A percentile compares a stretch with the other conserved stretches of the same genome.
Evolutionary conservation across 2,797 vertebrate genomes (phyloP).

Genomic region (Enoplosus armatus): DNA sequence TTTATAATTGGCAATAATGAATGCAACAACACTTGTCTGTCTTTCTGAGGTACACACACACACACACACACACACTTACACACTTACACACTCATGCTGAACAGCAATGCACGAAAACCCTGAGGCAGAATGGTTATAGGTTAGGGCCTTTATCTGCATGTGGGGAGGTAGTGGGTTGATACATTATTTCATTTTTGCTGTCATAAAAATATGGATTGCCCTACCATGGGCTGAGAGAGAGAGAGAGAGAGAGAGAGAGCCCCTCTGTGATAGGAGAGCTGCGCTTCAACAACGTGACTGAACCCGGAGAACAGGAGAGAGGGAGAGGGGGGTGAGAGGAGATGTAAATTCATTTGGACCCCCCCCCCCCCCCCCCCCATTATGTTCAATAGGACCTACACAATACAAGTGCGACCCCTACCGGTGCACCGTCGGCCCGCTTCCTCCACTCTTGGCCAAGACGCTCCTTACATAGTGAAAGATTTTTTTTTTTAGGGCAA

Average conservation of each 20-base stretch:
- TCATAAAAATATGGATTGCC: constrained; percentile 61
- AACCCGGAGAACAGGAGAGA: constrained; percentile 64
- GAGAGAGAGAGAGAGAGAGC: constrained; percentile 23
- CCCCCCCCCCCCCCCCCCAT: constrained; percentile 76
- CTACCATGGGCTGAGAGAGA: constrained; percentile 37
- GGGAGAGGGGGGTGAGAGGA: constrained; percentile 23
- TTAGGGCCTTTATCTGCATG: constrained; percentile 26
- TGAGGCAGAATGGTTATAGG: background rate
- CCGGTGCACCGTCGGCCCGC: constrained; percentile 43
- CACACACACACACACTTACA: background rate
- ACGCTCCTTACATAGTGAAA: constrained; percentile 29
- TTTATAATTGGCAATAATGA: background rate
- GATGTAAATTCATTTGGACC: constrained; percentile 81
- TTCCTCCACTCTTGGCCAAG: constrained; percentile 36
- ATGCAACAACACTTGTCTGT: background rate
- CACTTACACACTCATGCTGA: background rate
- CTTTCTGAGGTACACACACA: background rate
- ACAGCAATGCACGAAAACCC: background rate
- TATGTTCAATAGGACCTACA: constrained; percentile 67
- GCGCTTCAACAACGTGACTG: constrained; percentile 84
- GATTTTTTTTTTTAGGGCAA: background rate
- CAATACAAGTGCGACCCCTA: constrained; percentile 86
- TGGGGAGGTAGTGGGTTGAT: constrained; percentile 31
- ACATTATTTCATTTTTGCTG: constrained; percentile 54
- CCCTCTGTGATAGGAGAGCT: constrained; percentile 58